A percentile compares a stretch with the other conserved stretches of the same genome.
Conservation (phyloP, 2,888 invertebrate species). For the Brenthis ino region DNA sequence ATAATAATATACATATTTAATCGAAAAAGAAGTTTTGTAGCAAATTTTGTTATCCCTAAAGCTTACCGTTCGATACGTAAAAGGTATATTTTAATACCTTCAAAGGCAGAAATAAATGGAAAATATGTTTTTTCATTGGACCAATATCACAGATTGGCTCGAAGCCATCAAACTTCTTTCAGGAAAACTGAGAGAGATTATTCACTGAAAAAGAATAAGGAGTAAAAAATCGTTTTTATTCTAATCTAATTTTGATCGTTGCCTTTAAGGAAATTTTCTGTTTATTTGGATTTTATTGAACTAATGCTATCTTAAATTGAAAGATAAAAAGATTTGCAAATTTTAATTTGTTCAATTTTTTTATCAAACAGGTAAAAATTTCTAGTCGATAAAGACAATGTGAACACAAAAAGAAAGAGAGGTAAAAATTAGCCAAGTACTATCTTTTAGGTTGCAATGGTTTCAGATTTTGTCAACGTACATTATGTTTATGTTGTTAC, state of each 20-base stretch:
- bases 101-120: constrained; percentile 1
- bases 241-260: constrained; percentile 9
- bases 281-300: neutral
- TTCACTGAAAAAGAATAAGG: constrained; percentile 3
- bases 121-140: constrained; percentile 1
- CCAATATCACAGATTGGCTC: constrained; percentile 5
- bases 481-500: no score
- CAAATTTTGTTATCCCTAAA: no score
- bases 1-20: no score
- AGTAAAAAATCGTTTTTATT: constrained; percentile 6
- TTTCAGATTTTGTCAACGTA: no score
- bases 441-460: no score
- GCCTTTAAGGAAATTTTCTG: neutral
- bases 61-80: neutral
- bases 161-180: constrained; percentile 5
- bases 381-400: no score
- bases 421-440: no score
- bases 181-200: constrained; percentile 8
- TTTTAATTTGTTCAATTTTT: no score
- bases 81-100: constrained; percentile 1
- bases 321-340: no score
- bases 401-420: no score
- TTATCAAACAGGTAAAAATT: no score
- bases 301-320: neutral
- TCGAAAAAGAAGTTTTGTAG: no score